Percentiles rank a stretch among this genome's conserved stretches.
phyloP scores from a whole-genome alignment of 2,113 vertebrate genomes.

The Paraplagusia blochii region DNA sequence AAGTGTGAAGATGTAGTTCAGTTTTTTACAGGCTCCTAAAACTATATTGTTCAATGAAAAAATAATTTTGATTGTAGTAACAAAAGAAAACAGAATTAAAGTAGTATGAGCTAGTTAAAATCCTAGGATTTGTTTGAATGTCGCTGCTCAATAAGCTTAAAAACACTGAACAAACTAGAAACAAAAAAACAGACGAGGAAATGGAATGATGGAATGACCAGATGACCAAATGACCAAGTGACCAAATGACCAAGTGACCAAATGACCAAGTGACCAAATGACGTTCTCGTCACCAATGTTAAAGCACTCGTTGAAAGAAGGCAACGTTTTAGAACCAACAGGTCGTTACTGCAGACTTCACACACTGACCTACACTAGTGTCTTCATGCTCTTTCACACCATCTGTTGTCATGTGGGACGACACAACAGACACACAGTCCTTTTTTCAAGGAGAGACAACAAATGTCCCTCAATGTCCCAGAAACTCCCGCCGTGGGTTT shows the following conservation, averaged over 20 bases:
- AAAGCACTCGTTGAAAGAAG: constrained; percentile 69
- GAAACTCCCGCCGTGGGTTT: constrained; percentile 13
- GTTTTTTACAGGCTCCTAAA: constrained; percentile 64
- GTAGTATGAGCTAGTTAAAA: constrained; percentile 42
- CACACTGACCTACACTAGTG: constrained; percentile 24
- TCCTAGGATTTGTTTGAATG: constrained; percentile 36
- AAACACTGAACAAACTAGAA: constrained; percentile 14
- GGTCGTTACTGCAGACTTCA: constrained; percentile 34
- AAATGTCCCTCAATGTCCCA: background rate
- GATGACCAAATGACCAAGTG: too few species aligned
- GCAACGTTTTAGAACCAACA: constrained; percentile 33
- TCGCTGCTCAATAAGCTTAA: constrained; percentile 44
- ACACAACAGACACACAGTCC: background rate
- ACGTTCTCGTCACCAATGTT: constrained; percentile 46
- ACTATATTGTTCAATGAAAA: constrained; percentile 59
- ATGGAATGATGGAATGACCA: too few species aligned
- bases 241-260: too few species aligned
- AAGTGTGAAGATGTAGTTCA: constrained; percentile 39
- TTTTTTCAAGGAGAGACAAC: too few species aligned
- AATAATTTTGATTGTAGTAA: constrained; percentile 65
- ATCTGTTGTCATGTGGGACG: constrained; percentile 1
- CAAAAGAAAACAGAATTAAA: constrained; percentile 67
- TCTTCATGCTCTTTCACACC: constrained; percentile 20
- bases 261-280: too few species aligned
- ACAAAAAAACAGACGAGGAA: constrained; percentile 31